These are phyloP conservation scores for Lasiurus borealis DNA, from an alignment of 2,113 vertebrate species.

Conservation along the genomic window DNA sequence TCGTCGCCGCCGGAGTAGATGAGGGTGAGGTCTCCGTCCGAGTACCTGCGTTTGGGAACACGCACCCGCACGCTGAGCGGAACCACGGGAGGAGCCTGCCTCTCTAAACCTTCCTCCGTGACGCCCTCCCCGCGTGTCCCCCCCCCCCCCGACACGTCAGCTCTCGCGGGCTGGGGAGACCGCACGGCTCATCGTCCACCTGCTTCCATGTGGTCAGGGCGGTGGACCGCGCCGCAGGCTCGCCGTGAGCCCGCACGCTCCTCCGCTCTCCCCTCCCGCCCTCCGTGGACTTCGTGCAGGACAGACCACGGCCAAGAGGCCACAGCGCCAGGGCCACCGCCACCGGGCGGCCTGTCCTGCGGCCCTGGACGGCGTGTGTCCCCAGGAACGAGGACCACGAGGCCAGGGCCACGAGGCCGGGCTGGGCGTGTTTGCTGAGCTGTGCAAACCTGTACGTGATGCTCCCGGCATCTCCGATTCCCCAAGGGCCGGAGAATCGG, in stretches of 20 bases:
- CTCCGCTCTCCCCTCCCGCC: no score
- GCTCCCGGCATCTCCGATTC: neutral
- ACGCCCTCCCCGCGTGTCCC: neutral
- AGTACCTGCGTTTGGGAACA: conserved; percentile 89
- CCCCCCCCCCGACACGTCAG: neutral
- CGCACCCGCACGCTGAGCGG: neutral
- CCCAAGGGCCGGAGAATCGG: neutral
- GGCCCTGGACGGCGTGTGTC: accelerated
- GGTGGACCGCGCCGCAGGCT: accelerated
- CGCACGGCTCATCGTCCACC: no score
- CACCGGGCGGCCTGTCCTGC: neutral
- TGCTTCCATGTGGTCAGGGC: neutral
- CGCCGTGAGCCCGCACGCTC: neutral
- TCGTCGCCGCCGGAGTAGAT: conserved; percentile 91
- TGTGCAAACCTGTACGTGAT: neutral
- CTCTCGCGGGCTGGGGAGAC: neutral
- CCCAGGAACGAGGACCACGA: no score
- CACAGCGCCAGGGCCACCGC: neutral
- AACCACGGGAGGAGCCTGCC: conserved; percentile 19
- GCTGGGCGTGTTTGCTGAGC: neutral
- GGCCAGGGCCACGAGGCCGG: neutral
- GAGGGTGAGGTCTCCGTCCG: conserved; percentile 96
- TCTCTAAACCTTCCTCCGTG: no score
- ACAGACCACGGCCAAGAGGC: neutral
- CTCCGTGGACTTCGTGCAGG: neutral